Evolutionary conservation across 1,140 invertebrate species (phyloP).

Genomic region (Procambarus virginalis): DNA sequence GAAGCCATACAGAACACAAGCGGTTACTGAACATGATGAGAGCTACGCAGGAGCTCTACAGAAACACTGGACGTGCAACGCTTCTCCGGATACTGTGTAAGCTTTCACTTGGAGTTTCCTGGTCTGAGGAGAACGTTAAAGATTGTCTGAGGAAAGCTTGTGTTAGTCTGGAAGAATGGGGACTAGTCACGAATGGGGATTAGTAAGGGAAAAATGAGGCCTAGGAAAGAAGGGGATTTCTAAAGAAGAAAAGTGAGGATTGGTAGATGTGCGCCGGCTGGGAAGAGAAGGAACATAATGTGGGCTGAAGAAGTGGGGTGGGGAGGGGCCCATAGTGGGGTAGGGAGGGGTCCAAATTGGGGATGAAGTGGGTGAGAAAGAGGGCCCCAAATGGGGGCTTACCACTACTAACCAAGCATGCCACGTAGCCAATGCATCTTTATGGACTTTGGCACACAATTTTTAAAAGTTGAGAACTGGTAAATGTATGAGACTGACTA

Average conservation of each 20-base stretch:
- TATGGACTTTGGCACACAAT: constrained; percentile 4
- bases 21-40: not conserved
- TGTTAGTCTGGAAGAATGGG: too few relatives aligned
- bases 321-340: too few relatives aligned
- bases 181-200: too few relatives aligned
- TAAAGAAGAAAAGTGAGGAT: too few relatives aligned
- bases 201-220: too few relatives aligned
- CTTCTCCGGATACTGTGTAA: too few relatives aligned
- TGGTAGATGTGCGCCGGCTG: too few relatives aligned
- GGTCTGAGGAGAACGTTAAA: too few relatives aligned
- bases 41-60: not conserved
- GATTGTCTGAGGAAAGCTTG: too few relatives aligned
- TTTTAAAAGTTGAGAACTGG: not conserved
- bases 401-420: not conserved
- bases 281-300: not conserved
- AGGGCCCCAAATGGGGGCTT: not conserved
- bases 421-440: not conserved
- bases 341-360: too few relatives aligned
- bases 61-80: not conserved
- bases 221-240: too few relatives aligned
- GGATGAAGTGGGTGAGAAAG: not conserved
- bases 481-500: constrained; percentile 19
- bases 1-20: constrained; percentile 27
- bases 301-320: not conserved
- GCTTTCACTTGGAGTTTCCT: too few relatives aligned